Conservation (phyloP, 2,113 vertebrate genomes). For the Columba janthina region DNA sequence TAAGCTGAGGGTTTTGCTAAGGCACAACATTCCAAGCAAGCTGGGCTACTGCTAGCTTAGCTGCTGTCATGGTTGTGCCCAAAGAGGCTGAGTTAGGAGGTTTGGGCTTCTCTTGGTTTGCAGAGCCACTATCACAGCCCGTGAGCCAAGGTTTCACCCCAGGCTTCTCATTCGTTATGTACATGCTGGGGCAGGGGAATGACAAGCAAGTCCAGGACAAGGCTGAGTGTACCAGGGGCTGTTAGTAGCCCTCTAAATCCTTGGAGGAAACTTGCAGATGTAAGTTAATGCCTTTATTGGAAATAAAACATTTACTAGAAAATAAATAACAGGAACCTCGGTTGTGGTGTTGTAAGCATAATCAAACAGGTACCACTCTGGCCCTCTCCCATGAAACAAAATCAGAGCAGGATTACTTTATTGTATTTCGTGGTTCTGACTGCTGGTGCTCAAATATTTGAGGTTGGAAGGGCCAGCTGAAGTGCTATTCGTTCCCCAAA, state of each 20-base stretch:
- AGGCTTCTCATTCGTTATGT: neutral
- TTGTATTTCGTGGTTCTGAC: neutral
- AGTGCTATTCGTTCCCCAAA: neutral
- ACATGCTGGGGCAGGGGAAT: neutral
- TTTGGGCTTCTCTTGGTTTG: neutral
- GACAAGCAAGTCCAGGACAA: neutral
- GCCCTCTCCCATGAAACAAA: fast-evolving
- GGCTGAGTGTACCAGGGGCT: neutral
- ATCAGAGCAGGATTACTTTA: neutral
- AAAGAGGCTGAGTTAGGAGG: neutral
- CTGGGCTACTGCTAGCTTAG: neutral
- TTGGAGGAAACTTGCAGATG: neutral
- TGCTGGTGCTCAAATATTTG: neutral
- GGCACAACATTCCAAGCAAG: fast-evolving
- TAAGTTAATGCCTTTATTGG: neutral
- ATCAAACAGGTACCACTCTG: fast-evolving
- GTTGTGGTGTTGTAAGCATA: neutral
- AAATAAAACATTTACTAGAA: neutral
- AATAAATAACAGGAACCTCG: neutral
- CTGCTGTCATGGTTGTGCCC: neutral
- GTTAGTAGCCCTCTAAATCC: neutral
- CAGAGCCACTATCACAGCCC: neutral
- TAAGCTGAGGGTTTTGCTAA: neutral
- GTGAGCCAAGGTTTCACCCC: neutral
- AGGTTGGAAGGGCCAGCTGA: neutral